Evolutionary conservation across 1,140 invertebrate genomes (phyloP).

Genomic region (Achatina immaculata): DNA sequence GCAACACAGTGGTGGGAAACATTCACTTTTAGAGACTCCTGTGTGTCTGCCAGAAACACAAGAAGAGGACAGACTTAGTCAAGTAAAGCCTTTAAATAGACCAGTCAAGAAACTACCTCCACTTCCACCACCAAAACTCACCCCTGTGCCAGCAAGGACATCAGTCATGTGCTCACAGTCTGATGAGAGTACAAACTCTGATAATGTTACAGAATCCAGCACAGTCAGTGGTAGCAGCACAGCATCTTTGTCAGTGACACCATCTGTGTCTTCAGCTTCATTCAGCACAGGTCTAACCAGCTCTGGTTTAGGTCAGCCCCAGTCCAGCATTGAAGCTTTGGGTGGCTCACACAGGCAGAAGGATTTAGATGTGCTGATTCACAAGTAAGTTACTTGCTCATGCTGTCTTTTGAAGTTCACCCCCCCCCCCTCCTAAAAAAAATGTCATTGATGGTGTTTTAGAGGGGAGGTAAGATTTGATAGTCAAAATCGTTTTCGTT

Average conservation of each 20-base stretch:
- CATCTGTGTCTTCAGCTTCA: neutral
- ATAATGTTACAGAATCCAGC: neutral
- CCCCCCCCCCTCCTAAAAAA: too few relatives aligned
- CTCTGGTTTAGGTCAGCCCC: neutral
- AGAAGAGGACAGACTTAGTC: neutral
- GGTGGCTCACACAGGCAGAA: constrained; percentile 49
- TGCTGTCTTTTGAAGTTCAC: constrained; percentile 24
- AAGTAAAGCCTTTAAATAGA: neutral
- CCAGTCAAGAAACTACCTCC: constrained; percentile 37
- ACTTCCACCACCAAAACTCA: constrained; percentile 35
- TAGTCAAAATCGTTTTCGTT: too few relatives aligned
- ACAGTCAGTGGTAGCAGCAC: neutral
- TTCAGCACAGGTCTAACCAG: neutral
- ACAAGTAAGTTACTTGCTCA: constrained; percentile 51
- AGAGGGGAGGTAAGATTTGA: too few relatives aligned
- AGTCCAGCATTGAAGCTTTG: neutral
- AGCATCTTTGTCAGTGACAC: neutral
- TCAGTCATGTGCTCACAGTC: constrained; percentile 14
- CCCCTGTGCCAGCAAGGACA: constrained; percentile 13
- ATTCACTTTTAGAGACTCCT: constrained; percentile 13
- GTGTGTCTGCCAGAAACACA: constrained; percentile 18
- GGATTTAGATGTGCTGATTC: constrained; percentile 54
- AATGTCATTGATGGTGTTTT: too few relatives aligned
- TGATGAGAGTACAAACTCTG: neutral
- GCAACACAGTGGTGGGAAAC: neutral